phyloP scores from a whole-genome alignment of 2,797 vertebrate species.

The Clarias fuscus region DNA sequence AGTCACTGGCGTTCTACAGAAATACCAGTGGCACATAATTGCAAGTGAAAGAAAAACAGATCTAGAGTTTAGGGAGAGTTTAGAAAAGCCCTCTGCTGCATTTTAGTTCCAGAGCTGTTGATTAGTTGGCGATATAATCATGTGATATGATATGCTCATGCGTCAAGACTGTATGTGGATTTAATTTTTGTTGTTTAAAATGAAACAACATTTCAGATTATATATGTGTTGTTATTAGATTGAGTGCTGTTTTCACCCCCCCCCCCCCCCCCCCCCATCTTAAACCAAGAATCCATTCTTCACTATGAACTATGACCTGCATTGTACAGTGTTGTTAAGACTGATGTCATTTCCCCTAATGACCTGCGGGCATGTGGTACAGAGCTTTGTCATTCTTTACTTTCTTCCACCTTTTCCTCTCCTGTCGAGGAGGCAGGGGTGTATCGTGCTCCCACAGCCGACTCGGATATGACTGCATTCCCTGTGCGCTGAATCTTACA shows the following conservation, averaged over 20 bases:
- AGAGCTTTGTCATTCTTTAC: conserved; percentile 20
- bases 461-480: conserved; percentile 29
- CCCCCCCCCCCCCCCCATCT: too few species aligned
- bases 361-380: conserved; percentile 26
- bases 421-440: conserved; percentile 52
- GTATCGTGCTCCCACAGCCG: conserved; percentile 51
- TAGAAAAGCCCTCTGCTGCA: neutral
- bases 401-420: conserved; percentile 57
- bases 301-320: conserved; percentile 23
- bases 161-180: conserved; percentile 15
- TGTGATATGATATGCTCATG: neutral
- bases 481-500: conserved; percentile 30
- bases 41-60: conserved; percentile 20
- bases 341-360: conserved; percentile 64
- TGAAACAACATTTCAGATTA: neutral
- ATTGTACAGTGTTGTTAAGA: conserved; percentile 58
- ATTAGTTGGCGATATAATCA: conserved; percentile 6
- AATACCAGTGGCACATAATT: conserved; percentile 2
- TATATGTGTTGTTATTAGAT: neutral
- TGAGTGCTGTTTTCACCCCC: neutral
- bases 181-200: neutral
- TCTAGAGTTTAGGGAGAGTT: neutral
- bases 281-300: conserved; percentile 4
- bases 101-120: conserved; percentile 1
- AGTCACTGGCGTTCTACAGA: conserved; percentile 37